Conservation (phyloP, 2,797 vertebrate genomes). For the Schizothorax lantsangensis region DNA sequence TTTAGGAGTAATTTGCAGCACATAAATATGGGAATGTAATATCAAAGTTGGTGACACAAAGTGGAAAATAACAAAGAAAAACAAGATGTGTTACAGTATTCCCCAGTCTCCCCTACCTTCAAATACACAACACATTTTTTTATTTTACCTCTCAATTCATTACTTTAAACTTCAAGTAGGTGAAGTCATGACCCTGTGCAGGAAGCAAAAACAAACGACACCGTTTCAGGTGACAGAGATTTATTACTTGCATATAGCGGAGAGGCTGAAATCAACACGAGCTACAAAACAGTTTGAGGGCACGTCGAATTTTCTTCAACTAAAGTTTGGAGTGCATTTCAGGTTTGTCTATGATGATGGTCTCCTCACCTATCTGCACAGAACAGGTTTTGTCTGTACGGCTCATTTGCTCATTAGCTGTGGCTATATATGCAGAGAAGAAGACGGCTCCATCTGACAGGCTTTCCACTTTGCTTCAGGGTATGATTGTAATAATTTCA, state of each 20-base stretch:
- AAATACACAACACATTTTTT: background rate
- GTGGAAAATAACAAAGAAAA: background rate
- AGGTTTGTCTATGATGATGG: slow-evolving; percentile 22
- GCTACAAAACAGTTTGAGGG: slow-evolving; percentile 20
- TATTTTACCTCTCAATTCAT: slow-evolving; percentile 12
- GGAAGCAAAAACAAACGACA: slow-evolving; percentile 20
- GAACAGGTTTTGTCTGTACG: slow-evolving; percentile 31
- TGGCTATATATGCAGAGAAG: slow-evolving; percentile 17
- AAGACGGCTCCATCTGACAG: slow-evolving; percentile 48
- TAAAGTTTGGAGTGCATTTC: slow-evolving; percentile 23
- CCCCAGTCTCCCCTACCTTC: background rate
- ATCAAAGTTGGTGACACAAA: background rate
- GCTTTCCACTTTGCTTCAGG: slow-evolving; percentile 43
- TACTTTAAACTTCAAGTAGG: slow-evolving; percentile 17
- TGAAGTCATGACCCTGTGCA: slow-evolving; percentile 9
- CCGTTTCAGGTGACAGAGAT: slow-evolving; percentile 23
- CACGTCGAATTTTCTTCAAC: slow-evolving; percentile 3
- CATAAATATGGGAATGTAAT: background rate
- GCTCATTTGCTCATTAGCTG: slow-evolving; percentile 44
- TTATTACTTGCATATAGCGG: slow-evolving; percentile 19
- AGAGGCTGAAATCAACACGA: slow-evolving; percentile 12
- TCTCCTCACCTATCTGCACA: background rate
- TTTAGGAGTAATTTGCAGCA: background rate
- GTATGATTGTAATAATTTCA: slow-evolving; percentile 54
- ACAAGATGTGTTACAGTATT: background rate